Evolutionary conservation across 2,888 invertebrate genomes (phyloP).

Genomic region (Lydus trimaculatus): DNA sequence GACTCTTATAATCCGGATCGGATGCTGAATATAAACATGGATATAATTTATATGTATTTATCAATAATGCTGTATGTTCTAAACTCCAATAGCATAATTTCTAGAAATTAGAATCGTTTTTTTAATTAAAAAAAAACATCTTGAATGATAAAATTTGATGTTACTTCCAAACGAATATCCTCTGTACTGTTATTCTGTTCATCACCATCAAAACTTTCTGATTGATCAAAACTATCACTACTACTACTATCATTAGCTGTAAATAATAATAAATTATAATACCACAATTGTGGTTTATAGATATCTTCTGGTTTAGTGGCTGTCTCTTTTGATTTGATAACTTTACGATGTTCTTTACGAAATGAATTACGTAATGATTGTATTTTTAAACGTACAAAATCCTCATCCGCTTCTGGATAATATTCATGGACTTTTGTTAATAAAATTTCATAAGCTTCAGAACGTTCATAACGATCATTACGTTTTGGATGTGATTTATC

Average conservation of each 20-base stretch:
- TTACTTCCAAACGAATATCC: neutral
- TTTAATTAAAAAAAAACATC: neutral
- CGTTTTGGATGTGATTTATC: constrained; percentile 42
- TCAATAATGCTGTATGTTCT: constrained; percentile 39
- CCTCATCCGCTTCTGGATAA: constrained; percentile 43
- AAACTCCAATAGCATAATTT: constrained; percentile 40
- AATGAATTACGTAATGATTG: constrained; percentile 40
- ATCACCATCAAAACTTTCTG: neutral
- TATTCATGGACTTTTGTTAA: constrained; percentile 37
- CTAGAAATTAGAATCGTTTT: constrained; percentile 26
- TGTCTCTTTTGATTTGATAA: constrained; percentile 35
- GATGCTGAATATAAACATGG: constrained; percentile 37
- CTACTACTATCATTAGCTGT: constrained; percentile 36
- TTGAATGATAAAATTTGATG: neutral
- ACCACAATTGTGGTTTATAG: constrained; percentile 45
- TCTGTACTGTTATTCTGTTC: neutral
- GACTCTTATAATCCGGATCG: constrained; percentile 29
- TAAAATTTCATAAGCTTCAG: constrained; percentile 37
- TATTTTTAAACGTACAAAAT: constrained; percentile 41
- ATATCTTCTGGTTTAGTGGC: constrained; percentile 32
- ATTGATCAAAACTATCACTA: neutral
- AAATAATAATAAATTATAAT: constrained; percentile 42
- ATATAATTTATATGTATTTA: constrained; percentile 40
- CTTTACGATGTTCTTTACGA: constrained; percentile 42
- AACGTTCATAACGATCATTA: constrained; percentile 36